Evolutionary conservation across 2,888 invertebrate genomes (phyloP), one percentile per base, ranked within the genome.

Genomic region (Myopa testacea): DNA sequence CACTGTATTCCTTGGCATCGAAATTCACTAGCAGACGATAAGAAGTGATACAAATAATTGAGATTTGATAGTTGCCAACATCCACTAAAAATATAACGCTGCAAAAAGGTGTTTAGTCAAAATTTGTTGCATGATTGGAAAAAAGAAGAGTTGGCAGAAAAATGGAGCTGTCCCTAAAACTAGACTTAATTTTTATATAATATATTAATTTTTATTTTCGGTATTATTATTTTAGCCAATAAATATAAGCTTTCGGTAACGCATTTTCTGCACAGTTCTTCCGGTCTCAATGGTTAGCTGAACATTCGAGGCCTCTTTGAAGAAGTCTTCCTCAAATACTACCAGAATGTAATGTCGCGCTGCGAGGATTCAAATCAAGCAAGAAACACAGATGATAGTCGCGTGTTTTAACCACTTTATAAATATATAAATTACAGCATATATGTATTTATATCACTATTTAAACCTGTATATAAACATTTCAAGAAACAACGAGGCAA

Each of bases 1-100:
- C 96, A 81, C 90, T 96, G 78, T 96, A 96, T 89, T 93, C 94
- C 80, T 93, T 96, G 87, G 95, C 96, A 77, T 94, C 95, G 34
- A 93, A 93, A 90, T 95, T 95, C 78, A 85, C 85, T 92, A 95
- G 95, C 84, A 92, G 91, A 90, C 90, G 90, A 86, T 88, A 83
- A 82, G 26, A 58, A 72, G 10, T n/a, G 14, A 14, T 10, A 37
- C 16, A 16, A 55, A 10, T 1, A 55, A n/a, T 55, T 55, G 14
- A 55, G n/a, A 55, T 8, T 55, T 16, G 4, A 10, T n/a, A 55
- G 5, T 55, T n/a, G 55, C 55, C 55, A 5, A n/a, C 55, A 55
- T 55, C 10, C 12, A 26, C 4, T n/a, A 34, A 19, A 19, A 50
- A 12, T 50, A 45, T 19, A 12, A 52, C 52, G 10, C 50, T n/a